phyloP scores from a whole-genome alignment of 2,888 invertebrate species.

The Callyntrura sp. region DNA sequence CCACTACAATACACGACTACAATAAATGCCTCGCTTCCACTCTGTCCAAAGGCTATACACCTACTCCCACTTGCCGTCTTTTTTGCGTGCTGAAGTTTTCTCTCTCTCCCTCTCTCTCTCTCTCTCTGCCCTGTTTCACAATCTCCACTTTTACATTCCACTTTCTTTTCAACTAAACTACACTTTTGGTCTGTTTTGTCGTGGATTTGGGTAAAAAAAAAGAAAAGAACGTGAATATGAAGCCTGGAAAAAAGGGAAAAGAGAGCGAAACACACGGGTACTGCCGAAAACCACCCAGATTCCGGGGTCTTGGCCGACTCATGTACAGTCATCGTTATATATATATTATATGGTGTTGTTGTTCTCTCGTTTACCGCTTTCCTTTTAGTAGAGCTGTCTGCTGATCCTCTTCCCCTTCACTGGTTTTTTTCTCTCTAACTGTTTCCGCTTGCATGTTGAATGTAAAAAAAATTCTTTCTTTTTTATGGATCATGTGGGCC shows the following conservation, averaged over 20 bases:
- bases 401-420: conserved; percentile 68
- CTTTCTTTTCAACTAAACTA: conserved; percentile 63
- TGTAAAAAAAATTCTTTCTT: conserved; percentile 69
- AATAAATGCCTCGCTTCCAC: conserved; percentile 37
- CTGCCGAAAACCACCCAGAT: conserved; percentile 74
- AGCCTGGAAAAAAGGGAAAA: conserved; percentile 27
- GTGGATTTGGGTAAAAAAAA: conserved; percentile 60
- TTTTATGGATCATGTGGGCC: conserved; percentile 68
- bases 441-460: conserved; percentile 77
- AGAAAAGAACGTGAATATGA: conserved; percentile 39
- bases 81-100: conserved; percentile 31
- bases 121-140: conserved; percentile 44
- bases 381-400: conserved; percentile 66
- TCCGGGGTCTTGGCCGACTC: conserved; percentile 77
- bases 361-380: conserved; percentile 35
- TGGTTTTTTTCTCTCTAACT: conserved; percentile 34
- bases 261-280: conserved; percentile 59
- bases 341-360: conserved; percentile 46
- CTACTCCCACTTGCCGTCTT: conserved; percentile 21
- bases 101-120: conserved; percentile 33
- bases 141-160: conserved; percentile 61
- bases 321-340: conserved; percentile 28
- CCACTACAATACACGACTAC: conserved; percentile 61
- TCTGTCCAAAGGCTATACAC: conserved; percentile 45
- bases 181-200: conserved; percentile 53